A percentile compares a stretch with the other conserved stretches of the same genome.
Evolutionary conservation across 2,888 invertebrate genomes (phyloP).

Genomic region (Sthenelais limicola): DNA sequence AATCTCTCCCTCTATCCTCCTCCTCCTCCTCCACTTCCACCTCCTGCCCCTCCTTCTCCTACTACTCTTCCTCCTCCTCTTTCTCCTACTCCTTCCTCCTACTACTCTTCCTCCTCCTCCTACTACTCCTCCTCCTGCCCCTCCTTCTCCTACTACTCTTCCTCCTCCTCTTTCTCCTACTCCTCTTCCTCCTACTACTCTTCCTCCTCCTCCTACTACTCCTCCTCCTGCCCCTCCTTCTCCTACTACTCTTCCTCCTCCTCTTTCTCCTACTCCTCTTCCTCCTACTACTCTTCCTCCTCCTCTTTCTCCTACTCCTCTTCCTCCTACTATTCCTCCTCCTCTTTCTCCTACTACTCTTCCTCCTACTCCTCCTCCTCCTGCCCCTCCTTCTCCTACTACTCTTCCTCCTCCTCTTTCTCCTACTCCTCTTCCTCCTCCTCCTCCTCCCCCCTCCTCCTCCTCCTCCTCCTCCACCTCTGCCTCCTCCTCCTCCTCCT

Average conservation of each 20-base stretch:
- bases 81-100: neutral
- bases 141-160: neutral
- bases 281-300: neutral
- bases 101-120: neutral
- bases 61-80: neutral
- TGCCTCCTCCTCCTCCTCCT: neutral
- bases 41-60: neutral
- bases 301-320: neutral
- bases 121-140: neutral
- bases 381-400: neutral
- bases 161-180: neutral
- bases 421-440: neutral
- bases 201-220: too few relatives aligned
- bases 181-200: neutral
- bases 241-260: too few relatives aligned
- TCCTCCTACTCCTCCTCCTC: neutral
- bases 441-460: neutral
- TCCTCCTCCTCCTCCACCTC: neutral
- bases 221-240: too few relatives aligned
- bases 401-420: too few relatives aligned
- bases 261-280: constrained; percentile 1
- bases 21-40: neutral
- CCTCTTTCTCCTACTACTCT: neutral
- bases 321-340: neutral
- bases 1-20: neutral